Evolutionary conservation across 92 coral and sea anemone species (phyloP), one percentile per base, ranked within the genome.

Genomic region (Actinernus sp.): DNA sequence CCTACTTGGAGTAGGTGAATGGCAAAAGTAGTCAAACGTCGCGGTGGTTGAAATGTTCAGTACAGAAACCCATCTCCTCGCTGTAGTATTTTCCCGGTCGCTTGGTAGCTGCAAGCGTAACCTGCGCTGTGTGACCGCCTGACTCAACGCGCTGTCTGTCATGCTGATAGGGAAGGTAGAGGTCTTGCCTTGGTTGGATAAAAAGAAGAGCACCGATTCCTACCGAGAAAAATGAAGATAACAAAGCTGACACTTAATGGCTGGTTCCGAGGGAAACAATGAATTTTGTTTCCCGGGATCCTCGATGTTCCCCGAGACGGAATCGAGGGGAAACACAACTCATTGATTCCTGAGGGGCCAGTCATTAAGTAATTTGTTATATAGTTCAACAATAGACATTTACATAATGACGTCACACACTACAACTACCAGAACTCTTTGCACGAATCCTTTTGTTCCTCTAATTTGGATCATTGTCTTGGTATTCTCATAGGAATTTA

Each of bases 1-100:
- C 22, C 22, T 19, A 5, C 5, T 46, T 3, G 21, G 28, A 56
- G 38, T 38, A 27, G 29, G 16, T 32, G 63, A 41, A 12, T 39
- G 10, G 51, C 67, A 60, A 24, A 37, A 24, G 29, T 60, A 38
- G 4, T 37, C 67, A 39, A 60, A 60, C 22, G 67, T 34, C 25
- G 19, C 32, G 30, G 1, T 12, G 11, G 50, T 36, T 3, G 52
- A 36, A 9, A 60, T 39, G 26, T 28, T 28, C 12, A 5, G 11
- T 8, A 44, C 51, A 9, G 12, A 24, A 17, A 20, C 48, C 46
- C 28, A 28, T 5, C 3, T 38, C 17, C 25, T 25, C 14, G 31
- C 31, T 34, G 41, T 34, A 6, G 41, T 14, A 33, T 56, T 56
- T 56, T 6, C 16, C 28, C 8, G 24, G 40, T 27, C 17, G 34